Conservation (phyloP, 1,140 invertebrate species). For the Schmidtea mediterranea region DNA sequence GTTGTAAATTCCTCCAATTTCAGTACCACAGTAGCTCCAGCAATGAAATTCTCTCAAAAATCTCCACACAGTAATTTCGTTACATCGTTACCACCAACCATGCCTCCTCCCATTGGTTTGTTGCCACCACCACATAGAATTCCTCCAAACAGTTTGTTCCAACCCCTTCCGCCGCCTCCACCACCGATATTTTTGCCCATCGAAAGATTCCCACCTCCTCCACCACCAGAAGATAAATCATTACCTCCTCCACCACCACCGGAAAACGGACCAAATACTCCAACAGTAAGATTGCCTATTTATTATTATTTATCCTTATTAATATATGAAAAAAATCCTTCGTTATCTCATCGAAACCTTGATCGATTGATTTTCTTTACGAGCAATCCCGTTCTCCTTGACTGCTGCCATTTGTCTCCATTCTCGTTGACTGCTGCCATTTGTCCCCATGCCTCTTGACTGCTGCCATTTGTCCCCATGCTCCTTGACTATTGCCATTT, state of each 20-base stretch:
- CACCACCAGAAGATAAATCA: not conserved
- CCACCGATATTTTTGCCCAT: not conserved
- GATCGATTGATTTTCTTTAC: too few relatives aligned
- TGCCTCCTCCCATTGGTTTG: conserved; percentile 4
- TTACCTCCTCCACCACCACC: not conserved
- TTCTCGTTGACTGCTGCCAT: too few relatives aligned
- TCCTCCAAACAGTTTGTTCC: not conserved
- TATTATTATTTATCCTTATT: too few relatives aligned
- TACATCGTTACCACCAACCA: conserved; percentile 5
- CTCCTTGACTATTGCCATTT: too few relatives aligned
- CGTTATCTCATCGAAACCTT: too few relatives aligned
- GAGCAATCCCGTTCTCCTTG: too few relatives aligned
- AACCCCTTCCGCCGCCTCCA: not conserved
- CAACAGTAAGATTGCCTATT: too few relatives aligned
- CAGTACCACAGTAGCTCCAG: not conserved
- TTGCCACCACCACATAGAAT: conserved; percentile 8
- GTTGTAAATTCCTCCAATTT: not conserved
- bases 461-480: too few relatives aligned
- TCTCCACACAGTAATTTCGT: conserved; percentile 1
- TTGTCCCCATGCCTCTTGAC: too few relatives aligned
- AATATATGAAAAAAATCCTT: too few relatives aligned
- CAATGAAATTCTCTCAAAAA: not conserved
- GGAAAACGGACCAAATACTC: too few relatives aligned
- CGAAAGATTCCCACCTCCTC: not conserved
- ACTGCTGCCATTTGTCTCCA: too few relatives aligned